Evolutionary conservation across 2,888 invertebrate genomes (phyloP), one percentile per base, ranked within the genome.

Genomic region (Blastobasis adustella): DNA sequence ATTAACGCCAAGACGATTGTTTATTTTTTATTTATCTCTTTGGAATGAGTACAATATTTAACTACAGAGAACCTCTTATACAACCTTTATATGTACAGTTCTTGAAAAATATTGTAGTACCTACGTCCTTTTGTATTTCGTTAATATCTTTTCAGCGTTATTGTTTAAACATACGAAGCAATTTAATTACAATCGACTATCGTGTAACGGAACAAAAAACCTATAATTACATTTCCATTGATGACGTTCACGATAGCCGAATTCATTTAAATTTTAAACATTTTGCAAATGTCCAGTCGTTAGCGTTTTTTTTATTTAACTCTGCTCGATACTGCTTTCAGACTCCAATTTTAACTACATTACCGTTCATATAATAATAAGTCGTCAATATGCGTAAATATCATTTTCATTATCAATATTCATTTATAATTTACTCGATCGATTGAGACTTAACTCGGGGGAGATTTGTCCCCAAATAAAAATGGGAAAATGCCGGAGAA

Each of bases 231-330:
- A 49, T 49, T 49, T 10, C 40, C 6, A 10, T 49, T 43, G 40
- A 49, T 49, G 46, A 49, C 49, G 52, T 39, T 42, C 43, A 36
- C 10, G 6, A 43, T 43, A 43, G 23, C 43, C 23, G 36, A 52
- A 49, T 52, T 52, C 46, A 46, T 52, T 47, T 52, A 41, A 48
- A 52, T 41, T 46, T 45, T 39, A 41, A 47, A 45, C 46, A 50
- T 46, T 50, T 46, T 10, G 9, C 23, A 1, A 42, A 45, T 50
- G 46, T 23, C 36, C 41, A 23, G 10, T 37, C 39, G 49, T 49
- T 49, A 43, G 38, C 44, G 38, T 46, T 46, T 46, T 46, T 46
- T 9, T 46, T 37, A 8, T 46, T n/a, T 7, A 38, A 38, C 10
- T 23, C 3, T 23, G 23, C 2, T 3, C 23, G 23, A 23, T 23